A percentile compares a stretch with the other conserved stretches of the same genome.
phyloP scores from a whole-genome alignment of 2,888 invertebrate genomes.

The Hylaea fasciaria region DNA sequence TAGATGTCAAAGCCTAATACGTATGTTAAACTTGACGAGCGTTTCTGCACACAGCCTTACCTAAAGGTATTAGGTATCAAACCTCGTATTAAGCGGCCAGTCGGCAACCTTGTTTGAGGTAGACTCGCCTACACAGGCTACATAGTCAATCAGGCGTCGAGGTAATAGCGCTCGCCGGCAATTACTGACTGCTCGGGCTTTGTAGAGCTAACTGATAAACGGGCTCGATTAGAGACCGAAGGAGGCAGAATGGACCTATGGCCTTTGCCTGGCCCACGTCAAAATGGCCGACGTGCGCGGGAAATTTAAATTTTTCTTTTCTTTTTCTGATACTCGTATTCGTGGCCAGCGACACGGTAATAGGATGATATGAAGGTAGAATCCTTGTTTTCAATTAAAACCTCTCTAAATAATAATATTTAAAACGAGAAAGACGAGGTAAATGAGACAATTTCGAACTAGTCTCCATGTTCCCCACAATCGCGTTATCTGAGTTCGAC shows the following conservation, averaged over 20 bases:
- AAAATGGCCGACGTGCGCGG: constrained; percentile 30
- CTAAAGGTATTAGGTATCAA: constrained; percentile 2
- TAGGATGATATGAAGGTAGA: too few relatives aligned
- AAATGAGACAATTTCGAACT: background rate
- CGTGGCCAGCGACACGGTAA: too few relatives aligned
- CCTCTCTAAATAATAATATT: too few relatives aligned
- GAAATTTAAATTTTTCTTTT: constrained; percentile 1
- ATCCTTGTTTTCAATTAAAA: too few relatives aligned
- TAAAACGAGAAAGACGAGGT: too few relatives aligned
- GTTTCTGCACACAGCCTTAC: too few relatives aligned
- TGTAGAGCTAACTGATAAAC: constrained; percentile 39
- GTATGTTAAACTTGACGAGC: background rate
- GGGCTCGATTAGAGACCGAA: constrained; percentile 37
- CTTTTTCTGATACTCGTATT: constrained; percentile 3
- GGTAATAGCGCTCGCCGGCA: constrained; percentile 41
- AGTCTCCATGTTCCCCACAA: constrained; percentile 15
- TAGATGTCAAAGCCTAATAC: background rate
- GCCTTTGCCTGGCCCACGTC: constrained; percentile 19
- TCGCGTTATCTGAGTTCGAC: constrained; percentile 19
- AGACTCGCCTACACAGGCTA: constrained; percentile 11
- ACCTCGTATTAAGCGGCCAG: constrained; percentile 1
- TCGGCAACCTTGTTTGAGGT: constrained; percentile 23
- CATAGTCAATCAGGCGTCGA: constrained; percentile 30
- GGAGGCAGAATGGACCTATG: constrained; percentile 17
- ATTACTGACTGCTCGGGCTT: constrained; percentile 41